phyloP scores from a whole-genome alignment of 2,113 vertebrate genomes.

The Grallaria varia region DNA sequence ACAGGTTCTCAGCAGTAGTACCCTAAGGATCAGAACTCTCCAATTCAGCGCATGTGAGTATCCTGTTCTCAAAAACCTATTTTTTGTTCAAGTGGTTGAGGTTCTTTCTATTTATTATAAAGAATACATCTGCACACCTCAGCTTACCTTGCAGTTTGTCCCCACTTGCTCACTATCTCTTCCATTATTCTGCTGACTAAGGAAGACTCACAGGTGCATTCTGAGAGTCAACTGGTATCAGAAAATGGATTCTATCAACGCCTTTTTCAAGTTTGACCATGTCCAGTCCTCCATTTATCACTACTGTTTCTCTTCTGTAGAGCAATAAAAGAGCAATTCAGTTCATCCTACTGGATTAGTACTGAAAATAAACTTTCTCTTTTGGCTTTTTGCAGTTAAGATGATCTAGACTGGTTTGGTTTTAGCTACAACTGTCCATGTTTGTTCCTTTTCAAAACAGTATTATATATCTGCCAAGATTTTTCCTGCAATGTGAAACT shows the following conservation, averaged over 20 bases:
- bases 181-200: not conserved
- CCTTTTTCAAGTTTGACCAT: not conserved
- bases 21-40: not conserved
- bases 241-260: not conserved
- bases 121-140: not conserved
- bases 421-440: not conserved
- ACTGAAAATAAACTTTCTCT: not conserved
- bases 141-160: not conserved
- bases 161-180: not conserved
- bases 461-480: not conserved
- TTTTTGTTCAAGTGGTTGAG: not conserved
- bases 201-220: not conserved
- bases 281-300: not conserved
- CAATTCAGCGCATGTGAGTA: not conserved
- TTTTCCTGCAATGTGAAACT: not conserved
- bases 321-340: not conserved
- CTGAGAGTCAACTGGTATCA: not conserved
- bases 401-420: not conserved
- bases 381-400: not conserved
- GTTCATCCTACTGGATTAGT: not conserved
- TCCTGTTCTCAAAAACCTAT: not conserved
- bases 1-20: not conserved
- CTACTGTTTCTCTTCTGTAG: not conserved
- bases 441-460: not conserved
- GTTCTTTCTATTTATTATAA: not conserved